phyloP scores from a whole-genome alignment of 1,140 invertebrate genomes.

The Zaprionus taronus region DNA sequence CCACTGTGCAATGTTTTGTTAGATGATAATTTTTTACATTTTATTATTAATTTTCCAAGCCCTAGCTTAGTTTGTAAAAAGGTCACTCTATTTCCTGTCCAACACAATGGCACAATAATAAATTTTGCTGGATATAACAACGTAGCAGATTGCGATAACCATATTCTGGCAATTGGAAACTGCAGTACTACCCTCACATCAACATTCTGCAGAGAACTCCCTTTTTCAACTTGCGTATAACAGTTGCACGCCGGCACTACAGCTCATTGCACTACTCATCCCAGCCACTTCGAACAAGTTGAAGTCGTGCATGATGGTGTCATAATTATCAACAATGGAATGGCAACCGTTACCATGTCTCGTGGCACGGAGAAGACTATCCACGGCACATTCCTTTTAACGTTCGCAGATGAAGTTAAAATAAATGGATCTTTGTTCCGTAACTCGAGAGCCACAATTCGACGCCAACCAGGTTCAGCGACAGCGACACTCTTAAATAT shows the following conservation, averaged over 20 bases:
- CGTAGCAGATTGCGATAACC: constrained; percentile 3
- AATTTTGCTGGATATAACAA: background rate
- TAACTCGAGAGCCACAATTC: background rate
- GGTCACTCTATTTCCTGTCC: constrained; percentile 6
- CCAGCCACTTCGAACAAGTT: background rate
- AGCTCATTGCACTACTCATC: constrained; percentile 5
- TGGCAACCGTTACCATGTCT: background rate
- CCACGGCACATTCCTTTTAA: constrained; percentile 4
- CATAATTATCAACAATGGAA: constrained; percentile 9
- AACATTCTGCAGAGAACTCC: constrained; percentile 10
- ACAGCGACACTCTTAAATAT: constrained; percentile 23
- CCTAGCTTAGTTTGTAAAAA: constrained; percentile 18
- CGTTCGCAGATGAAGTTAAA: background rate
- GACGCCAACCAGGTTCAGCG: constrained; percentile 2
- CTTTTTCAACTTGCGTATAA: constrained; percentile 13
- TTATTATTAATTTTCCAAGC: constrained; percentile 42
- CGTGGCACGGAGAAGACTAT: constrained; percentile 2
- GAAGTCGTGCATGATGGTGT: background rate
- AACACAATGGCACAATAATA: constrained; percentile 16
- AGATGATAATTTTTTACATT: constrained; percentile 49
- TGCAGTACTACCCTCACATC: constrained; percentile 6
- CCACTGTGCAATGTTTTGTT: constrained; percentile 40
- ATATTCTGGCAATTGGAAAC: constrained; percentile 2
- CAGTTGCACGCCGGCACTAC: constrained; percentile 10
- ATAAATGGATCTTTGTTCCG: constrained; percentile 15